Evolutionary conservation across 2,113 vertebrate genomes (phyloP), one percentile per base, ranked within the genome.

Genomic region (Arenaria interpres): DNA sequence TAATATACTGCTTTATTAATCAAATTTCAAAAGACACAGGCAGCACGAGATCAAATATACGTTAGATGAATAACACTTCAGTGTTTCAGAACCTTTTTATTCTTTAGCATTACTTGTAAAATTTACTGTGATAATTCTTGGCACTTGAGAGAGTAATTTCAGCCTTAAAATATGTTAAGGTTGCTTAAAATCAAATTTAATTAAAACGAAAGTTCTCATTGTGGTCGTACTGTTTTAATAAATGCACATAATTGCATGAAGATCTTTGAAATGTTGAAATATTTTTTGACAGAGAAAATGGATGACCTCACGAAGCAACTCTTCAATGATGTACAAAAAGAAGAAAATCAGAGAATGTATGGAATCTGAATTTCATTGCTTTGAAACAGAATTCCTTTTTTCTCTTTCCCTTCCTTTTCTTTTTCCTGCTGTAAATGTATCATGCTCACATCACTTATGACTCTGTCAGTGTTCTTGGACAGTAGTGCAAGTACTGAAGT

Each of bases 311-410:
- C 98, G 45, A 98, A 97, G 76, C 98, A 97, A 33, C 98, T 99
- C 68, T 98, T 98, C 57, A 96, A 97, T 11, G 99, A 99, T n/a
- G 98, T 99, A 17, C 98, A 98, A 73, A 98, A 98, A 74, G 99
- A 99, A 97, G 98, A 98, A 92, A 98, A 95, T 20, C 98, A 99
- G 30, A 98, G 99, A 95, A 98, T 98, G 99, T 99, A 99, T 69
- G 99, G 91, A 80, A 77, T 33, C 81, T 72, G 18, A 43, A 41
- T 88, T 84, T 62, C 32, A 33, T 66, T 80, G 28, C 39, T 92
- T 86, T 75, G 71, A 64, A 85, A 39, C n/a, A 79, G 22, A 35
- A 50, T n/a, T 12, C 1, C 0, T 27, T 71, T 87, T 68, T 78
- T 46, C 45, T 45, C 32, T 66, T 84, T 81, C 46, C 25, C 48